These are phyloP conservation scores for Trissolcus basalis DNA, from an alignment of 1,140 invertebrate genomes.

Conservation along the genomic window DNA sequence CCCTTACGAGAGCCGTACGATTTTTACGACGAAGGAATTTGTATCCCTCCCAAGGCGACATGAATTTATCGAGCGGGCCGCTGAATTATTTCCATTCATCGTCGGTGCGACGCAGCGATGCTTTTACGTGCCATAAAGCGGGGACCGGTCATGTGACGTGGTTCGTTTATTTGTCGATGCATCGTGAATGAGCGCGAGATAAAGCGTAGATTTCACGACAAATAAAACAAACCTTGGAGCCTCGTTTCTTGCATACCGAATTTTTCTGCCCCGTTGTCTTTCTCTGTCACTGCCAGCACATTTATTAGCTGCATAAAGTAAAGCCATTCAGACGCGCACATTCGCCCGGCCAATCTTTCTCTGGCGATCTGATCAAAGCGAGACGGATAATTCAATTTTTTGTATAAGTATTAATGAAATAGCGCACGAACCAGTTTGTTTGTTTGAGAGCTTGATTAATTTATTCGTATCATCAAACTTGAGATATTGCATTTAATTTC, in stretches of 20 bases:
- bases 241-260: slow-evolving; percentile 48
- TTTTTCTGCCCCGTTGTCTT: slow-evolving; percentile 17
- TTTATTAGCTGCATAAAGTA: slow-evolving; percentile 53
- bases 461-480: neutral
- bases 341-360: slow-evolving; percentile 15
- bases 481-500: too few species aligned
- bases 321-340: slow-evolving; percentile 11
- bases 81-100: slow-evolving; percentile 74
- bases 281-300: slow-evolving; percentile 5
- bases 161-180: slow-evolving; percentile 56
- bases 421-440: slow-evolving; percentile 11
- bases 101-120: slow-evolving; percentile 64
- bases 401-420: slow-evolving; percentile 38
- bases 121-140: slow-evolving; percentile 72
- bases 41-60: slow-evolving; percentile 60
- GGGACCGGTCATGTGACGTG: slow-evolving; percentile 32
- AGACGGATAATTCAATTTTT: slow-evolving; percentile 33
- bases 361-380: slow-evolving; percentile 27
- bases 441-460: neutral
- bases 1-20: slow-evolving; percentile 62
- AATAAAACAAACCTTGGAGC: slow-evolving; percentile 38
- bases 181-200: slow-evolving; percentile 45
- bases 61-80: slow-evolving; percentile 65
- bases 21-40: slow-evolving; percentile 71
- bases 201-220: slow-evolving; percentile 34